Evolutionary conservation across 2,797 vertebrate species (phyloP).

Genomic region (Epinephelus malabaricus): DNA sequence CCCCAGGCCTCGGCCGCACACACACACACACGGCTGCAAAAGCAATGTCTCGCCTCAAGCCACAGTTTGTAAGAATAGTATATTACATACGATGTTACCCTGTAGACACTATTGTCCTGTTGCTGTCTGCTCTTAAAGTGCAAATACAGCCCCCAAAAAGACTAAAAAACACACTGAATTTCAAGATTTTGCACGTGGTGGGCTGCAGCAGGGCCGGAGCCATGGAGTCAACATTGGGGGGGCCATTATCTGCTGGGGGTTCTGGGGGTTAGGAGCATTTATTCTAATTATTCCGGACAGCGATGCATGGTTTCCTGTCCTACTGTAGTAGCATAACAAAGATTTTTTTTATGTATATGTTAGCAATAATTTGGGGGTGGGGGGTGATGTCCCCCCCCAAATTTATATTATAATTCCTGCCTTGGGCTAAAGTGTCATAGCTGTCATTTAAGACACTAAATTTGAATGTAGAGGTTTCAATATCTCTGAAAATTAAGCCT

Average conservation of each 20-base stretch:
- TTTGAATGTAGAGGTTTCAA: background rate
- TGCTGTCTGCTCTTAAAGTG: conserved; percentile 68
- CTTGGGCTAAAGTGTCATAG: background rate
- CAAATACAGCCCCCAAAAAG: conserved; percentile 34
- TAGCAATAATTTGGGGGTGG: too few relatives aligned
- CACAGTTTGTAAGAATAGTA: conserved; percentile 79
- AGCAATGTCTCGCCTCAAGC: conserved; percentile 79
- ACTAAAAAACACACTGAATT: conserved; percentile 11
- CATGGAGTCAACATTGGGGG: too few relatives aligned
- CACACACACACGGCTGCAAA: conserved; percentile 60
- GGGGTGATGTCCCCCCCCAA: too few relatives aligned
- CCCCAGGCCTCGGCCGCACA: conserved; percentile 64
- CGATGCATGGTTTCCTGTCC: too few relatives aligned
- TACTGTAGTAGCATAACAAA: too few relatives aligned
- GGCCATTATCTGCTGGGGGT: too few relatives aligned
- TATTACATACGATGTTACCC: conserved; percentile 73
- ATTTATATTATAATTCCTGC: too few relatives aligned
- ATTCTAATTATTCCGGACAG: too few relatives aligned
- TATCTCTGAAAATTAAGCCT: background rate
- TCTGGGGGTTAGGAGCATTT: too few relatives aligned
- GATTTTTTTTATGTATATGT: too few relatives aligned
- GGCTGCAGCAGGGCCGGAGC: too few relatives aligned
- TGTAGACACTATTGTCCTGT: conserved; percentile 72
- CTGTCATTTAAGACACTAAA: background rate
- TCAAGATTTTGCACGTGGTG: conserved; percentile 18